phyloP scores from a whole-genome alignment of 2,113 vertebrate genomes.

The Brachyhypopomus gauderio region DNA sequence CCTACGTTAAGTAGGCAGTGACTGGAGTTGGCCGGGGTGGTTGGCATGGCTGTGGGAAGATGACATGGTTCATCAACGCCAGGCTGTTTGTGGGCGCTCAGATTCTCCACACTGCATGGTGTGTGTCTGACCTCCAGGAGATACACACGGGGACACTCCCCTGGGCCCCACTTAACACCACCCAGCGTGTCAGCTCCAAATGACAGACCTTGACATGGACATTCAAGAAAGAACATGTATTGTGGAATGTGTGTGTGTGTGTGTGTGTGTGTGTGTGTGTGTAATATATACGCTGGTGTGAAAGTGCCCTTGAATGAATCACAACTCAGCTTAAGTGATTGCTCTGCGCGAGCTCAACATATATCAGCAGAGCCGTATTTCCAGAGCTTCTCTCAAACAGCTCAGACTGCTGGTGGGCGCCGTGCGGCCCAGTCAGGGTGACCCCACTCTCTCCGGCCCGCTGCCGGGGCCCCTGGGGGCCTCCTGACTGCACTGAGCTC shows the following conservation, averaged over 20 bases:
- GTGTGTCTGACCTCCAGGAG: conserved; percentile 18
- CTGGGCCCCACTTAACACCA: conserved; percentile 49
- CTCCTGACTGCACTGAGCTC: not conserved
- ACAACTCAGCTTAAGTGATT: not conserved
- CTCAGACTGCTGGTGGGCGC: not conserved
- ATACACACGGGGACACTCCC: conserved; percentile 23
- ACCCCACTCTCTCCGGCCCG: not conserved
- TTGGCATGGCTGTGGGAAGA: conserved; percentile 60
- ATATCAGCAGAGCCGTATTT: not conserved
- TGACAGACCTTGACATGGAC: conserved; percentile 41
- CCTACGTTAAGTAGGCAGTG: conserved; percentile 45
- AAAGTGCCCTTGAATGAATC: not conserved
- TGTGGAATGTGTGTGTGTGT: no score
- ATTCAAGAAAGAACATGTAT: conserved; percentile 15
- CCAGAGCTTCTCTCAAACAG: not conserved
- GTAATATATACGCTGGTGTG: not conserved
- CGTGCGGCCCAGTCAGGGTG: not conserved
- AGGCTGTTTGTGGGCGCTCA: conserved; percentile 42
- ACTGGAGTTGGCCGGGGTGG: conserved; percentile 55
- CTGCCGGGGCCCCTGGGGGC: not conserved
- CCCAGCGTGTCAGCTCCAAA: conserved; percentile 42
- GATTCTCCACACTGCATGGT: conserved; percentile 46
- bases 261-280: no score
- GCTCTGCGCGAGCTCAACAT: not conserved
- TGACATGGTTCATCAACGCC: conserved; percentile 53